These are phyloP conservation scores for Amphiprion percula DNA, from an alignment of 2,113 vertebrate species.

Conservation along the genomic window DNA sequence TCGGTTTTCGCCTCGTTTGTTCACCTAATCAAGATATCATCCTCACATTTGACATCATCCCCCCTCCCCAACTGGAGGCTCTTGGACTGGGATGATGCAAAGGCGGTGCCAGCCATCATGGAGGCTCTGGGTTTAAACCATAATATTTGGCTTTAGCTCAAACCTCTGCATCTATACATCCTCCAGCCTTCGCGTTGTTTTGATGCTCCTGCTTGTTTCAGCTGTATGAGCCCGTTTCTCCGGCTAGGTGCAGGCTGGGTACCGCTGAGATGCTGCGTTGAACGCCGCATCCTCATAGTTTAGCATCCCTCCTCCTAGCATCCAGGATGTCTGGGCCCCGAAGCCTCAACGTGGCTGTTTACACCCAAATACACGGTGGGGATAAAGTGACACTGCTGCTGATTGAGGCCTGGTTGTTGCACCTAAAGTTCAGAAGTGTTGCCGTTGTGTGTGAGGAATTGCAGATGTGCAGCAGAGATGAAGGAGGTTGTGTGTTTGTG, in stretches of 20 bases:
- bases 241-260: conserved; percentile 22
- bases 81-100: conserved; percentile 64
- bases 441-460: background rate
- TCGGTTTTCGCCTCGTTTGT: background rate
- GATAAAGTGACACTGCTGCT: conserved; percentile 20
- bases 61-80: conserved; percentile 15
- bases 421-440: conserved; percentile 44
- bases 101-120: conserved; percentile 80
- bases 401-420: conserved; percentile 10
- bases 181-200: background rate
- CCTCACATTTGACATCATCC: background rate
- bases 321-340: conserved; percentile 49
- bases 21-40: background rate
- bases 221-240: background rate
- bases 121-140: conserved; percentile 30
- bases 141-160: background rate
- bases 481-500: conserved; percentile 17
- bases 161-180: no score
- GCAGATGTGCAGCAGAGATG: conserved; percentile 19
- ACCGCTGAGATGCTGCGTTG: conserved; percentile 60
- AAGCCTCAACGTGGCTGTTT: conserved; percentile 13
- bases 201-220: background rate
- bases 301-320: conserved; percentile 61
- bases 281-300: conserved; percentile 59
- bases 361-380: conserved; percentile 12